Evolutionary conservation across 2,113 vertebrate genomes (phyloP), one percentile per base, ranked within the genome.

Genomic region (Romanogobio albipinnatus): DNA sequence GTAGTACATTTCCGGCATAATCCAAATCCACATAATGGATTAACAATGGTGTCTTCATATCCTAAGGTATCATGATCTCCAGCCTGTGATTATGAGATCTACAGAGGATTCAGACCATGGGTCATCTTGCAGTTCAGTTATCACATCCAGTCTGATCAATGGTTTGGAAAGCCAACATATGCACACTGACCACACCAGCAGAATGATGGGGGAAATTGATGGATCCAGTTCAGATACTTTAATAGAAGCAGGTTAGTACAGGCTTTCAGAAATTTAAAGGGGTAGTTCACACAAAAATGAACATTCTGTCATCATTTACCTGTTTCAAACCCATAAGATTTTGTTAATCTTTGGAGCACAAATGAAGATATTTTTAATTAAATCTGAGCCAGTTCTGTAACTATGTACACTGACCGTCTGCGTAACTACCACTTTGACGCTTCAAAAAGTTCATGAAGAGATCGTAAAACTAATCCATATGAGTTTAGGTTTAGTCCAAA

Each of bases 41-140:
- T 47, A 86, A 36, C 22, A n/a, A 24, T 19, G 45, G 9, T 53
- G 9, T 53, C 4, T 1, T 33, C 71, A 29, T 76, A 4, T 81
- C 49, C 24, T 29, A 85, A 95, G 94, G 85, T 93, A 91, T 26
- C 90, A 94, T 80, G 90, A 93, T 81, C 91, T 94, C 49, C 93
- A 92, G 89, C 92, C 90, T 24, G 93, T 94, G 75, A 78, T 91
- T 51, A 59, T 91, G 14, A 90, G 85, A 51, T 79, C 88, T 89
- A 61, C 91, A 4, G 92, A 90, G 4, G 93, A 93, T 33, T 90
- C 92, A 1, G 87, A 87, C 68, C 85, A 86, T 64, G 92, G 76
- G 26, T 81, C 84, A 13, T 86, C 85, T 39, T 92, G 93, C 79
- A 95, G 94, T 9, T 93, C 95, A 5, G 90, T 93, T 73, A 93